Percentiles rank a stretch among this genome's conserved stretches.
These are phyloP conservation scores for Osmerus mordax DNA, from an alignment of 2,113 vertebrate genomes.

Conservation along the genomic window DNA sequence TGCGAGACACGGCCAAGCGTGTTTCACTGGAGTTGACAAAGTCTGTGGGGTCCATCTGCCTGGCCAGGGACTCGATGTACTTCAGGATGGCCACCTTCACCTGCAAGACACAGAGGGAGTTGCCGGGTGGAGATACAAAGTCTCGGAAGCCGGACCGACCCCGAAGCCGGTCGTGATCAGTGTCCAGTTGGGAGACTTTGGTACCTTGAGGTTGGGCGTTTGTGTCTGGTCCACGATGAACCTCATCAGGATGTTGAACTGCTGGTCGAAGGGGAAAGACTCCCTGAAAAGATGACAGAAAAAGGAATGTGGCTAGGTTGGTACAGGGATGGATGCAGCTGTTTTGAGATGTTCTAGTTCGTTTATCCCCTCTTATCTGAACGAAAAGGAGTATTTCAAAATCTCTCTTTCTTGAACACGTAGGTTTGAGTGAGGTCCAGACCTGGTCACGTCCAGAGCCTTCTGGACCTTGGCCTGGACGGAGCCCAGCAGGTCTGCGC, in stretches of 20 bases:
- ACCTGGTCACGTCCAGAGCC: constrained; percentile 95
- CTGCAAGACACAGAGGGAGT: constrained; percentile 53
- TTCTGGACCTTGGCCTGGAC: constrained; percentile 99
- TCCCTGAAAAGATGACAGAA: constrained; percentile 74
- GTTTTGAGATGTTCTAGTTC: too few relatives aligned
- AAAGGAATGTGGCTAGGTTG: not conserved
- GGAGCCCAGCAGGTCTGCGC: constrained; percentile 93
- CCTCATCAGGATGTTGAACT: constrained; percentile 98
- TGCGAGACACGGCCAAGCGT: constrained; percentile 93
- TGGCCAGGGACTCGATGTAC: constrained; percentile 92
- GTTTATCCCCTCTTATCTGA: too few relatives aligned
- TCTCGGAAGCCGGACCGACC: not conserved
- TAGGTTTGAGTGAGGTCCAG: constrained; percentile 6
- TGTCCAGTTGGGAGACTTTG: too few relatives aligned
- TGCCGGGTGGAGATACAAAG: not conserved
- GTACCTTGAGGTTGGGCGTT: constrained; percentile 96
- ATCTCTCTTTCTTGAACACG: not conserved
- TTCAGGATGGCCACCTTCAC: constrained; percentile 98
- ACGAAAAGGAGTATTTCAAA: not conserved
- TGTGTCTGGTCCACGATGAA: constrained; percentile 99
- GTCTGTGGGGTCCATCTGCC: constrained; percentile 96
- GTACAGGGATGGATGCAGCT: too few relatives aligned
- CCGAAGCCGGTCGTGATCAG: not conserved
- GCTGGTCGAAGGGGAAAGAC: constrained; percentile 97
- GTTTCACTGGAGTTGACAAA: constrained; percentile 98